A percentile compares a stretch with the other conserved stretches of the same genome.
Conservation (phyloP, 2,888 invertebrate genomes). For the Iphiclides podalirius region DNA sequence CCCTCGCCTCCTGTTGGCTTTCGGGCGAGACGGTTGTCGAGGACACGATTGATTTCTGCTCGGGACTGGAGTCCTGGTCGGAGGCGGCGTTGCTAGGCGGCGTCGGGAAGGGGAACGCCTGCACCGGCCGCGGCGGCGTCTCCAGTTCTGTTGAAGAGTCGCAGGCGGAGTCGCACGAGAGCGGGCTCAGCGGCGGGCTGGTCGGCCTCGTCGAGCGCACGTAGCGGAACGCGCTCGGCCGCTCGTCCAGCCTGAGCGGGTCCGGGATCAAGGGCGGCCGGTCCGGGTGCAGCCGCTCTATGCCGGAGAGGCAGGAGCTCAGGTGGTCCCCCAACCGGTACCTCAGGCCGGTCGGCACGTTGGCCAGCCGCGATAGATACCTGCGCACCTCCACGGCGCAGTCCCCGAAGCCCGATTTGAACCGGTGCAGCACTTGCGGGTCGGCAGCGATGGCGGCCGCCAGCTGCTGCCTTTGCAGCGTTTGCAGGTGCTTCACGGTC, state of each 20-base stretch:
- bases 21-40: slow-evolving; percentile 78
- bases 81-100: slow-evolving; percentile 82
- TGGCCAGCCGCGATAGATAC: slow-evolving; percentile 84
- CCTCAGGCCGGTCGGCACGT: slow-evolving; percentile 78
- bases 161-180: slow-evolving; percentile 85
- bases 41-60: slow-evolving; percentile 74
- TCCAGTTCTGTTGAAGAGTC: slow-evolving; percentile 80
- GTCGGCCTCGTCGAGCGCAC: slow-evolving; percentile 66
- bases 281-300: slow-evolving; percentile 54
- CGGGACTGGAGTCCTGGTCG: slow-evolving; percentile 73
- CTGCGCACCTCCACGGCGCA: slow-evolving; percentile 91
- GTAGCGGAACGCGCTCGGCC: slow-evolving; percentile 70
- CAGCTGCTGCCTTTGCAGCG: slow-evolving; percentile 92
- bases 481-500: slow-evolving; percentile 95
- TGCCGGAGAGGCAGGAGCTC: slow-evolving; percentile 82
- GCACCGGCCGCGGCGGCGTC: slow-evolving; percentile 72
- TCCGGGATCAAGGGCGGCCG: slow-evolving; percentile 81
- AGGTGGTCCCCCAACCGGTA: slow-evolving; percentile 84
- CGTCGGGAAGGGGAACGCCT: slow-evolving; percentile 73
- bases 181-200: slow-evolving; percentile 86
- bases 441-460: slow-evolving; percentile 91
- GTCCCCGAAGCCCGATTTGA: slow-evolving; percentile 92
- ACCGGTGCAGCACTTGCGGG: slow-evolving; percentile 90
- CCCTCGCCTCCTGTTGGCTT: slow-evolving; percentile 53
- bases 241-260: slow-evolving; percentile 63